A percentile compares a stretch with the other conserved stretches of the same genome.
phyloP scores from a whole-genome alignment of 1,140 invertebrate species.

The Manduca sexta region DNA sequence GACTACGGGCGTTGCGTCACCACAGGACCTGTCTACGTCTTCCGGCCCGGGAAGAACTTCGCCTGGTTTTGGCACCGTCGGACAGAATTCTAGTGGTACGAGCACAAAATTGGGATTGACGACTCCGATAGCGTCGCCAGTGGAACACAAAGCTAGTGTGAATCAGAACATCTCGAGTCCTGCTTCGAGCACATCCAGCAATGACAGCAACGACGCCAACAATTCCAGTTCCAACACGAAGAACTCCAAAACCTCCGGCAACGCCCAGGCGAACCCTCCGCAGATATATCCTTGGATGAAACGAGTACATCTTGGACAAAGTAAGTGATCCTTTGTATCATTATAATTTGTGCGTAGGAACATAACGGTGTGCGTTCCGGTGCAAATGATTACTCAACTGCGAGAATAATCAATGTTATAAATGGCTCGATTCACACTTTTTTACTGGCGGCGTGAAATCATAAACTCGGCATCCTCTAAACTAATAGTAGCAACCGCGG shows the following conservation, averaged over 20 bases:
- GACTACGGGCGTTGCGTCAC: slow-evolving; percentile 82
- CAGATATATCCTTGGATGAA: slow-evolving; percentile 99
- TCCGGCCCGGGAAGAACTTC: slow-evolving; percentile 72
- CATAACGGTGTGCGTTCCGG: slow-evolving; percentile 20
- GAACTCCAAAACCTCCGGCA: slow-evolving; percentile 68
- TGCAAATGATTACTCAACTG: slow-evolving; percentile 19
- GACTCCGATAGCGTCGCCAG: slow-evolving; percentile 72
- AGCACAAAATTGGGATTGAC: slow-evolving; percentile 72
- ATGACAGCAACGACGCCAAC: slow-evolving; percentile 78
- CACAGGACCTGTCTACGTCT: slow-evolving; percentile 87
- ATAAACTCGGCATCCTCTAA: slow-evolving; percentile 52
- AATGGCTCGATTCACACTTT: slow-evolving; percentile 45
- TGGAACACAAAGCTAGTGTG: slow-evolving; percentile 69
- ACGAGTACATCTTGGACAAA: slow-evolving; percentile 95
- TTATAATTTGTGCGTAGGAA: slow-evolving; percentile 5
- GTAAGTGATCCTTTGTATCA: slow-evolving; percentile 83
- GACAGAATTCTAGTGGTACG: slow-evolving; percentile 69
- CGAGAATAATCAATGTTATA: slow-evolving; percentile 32
- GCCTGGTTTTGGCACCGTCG: slow-evolving; percentile 69
- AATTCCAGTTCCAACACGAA: slow-evolving; percentile 75
- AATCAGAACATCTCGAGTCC: slow-evolving; percentile 80
- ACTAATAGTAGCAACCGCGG: slow-evolving; percentile 30
- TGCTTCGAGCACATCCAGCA: slow-evolving; percentile 81
- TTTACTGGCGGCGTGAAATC: slow-evolving; percentile 55
- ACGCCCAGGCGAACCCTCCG: slow-evolving; percentile 81